phyloP scores from a whole-genome alignment of 30 jellyfish, hydroid and myxozoan species.

The Chironex yamaguchii region DNA sequence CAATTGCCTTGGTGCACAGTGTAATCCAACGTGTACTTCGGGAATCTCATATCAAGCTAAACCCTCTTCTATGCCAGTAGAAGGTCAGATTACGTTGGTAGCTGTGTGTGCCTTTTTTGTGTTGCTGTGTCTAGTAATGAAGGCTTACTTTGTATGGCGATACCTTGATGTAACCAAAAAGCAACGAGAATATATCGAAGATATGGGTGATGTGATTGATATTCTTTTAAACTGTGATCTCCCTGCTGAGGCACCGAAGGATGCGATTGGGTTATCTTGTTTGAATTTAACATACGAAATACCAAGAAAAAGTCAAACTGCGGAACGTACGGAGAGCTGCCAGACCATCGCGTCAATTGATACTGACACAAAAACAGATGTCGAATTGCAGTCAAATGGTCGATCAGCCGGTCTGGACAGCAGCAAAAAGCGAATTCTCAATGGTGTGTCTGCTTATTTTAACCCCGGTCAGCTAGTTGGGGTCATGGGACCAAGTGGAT shows the following conservation, averaged over 20 bases:
- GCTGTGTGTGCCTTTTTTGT: not conserved
- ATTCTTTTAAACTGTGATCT: not conserved
- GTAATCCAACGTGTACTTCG: constrained; percentile 94
- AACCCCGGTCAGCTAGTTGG: constrained; percentile 96
- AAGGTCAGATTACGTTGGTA: not conserved
- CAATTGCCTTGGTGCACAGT: constrained; percentile 71
- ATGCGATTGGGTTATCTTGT: not conserved
- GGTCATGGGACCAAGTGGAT: constrained; percentile 95
- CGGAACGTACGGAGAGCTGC: not conserved
- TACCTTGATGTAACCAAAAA: not conserved
- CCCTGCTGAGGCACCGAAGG: not conserved
- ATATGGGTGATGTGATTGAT: no score
- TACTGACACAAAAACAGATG: no score
- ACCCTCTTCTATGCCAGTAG: not conserved
- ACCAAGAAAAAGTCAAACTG: not conserved
- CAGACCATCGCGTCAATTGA: no score
- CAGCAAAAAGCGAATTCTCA: constrained; percentile 18
- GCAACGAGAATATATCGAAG: not conserved
- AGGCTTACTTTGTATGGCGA: not conserved
- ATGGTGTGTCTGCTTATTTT: constrained; percentile 82
- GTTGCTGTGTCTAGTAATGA: not conserved
- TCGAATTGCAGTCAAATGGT: not conserved
- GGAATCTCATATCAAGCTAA: constrained; percentile 3
- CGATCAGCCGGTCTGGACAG: not conserved
- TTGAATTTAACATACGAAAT: not conserved